These are phyloP conservation scores for Amphipoea lucens DNA, from an alignment of 2,888 invertebrate genomes.

Conservation along the genomic window DNA sequence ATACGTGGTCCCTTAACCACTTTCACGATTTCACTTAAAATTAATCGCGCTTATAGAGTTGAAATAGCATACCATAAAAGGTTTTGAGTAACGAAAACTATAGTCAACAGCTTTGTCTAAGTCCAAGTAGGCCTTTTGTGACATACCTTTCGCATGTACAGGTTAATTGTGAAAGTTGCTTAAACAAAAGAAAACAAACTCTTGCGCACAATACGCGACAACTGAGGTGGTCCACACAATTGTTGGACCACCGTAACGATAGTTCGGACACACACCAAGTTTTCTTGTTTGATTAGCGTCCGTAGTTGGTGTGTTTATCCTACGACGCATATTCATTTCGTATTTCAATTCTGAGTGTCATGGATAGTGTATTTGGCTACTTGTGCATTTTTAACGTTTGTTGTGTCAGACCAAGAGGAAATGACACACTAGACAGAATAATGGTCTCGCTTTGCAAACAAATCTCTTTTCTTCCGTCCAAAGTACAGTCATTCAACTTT, in stretches of 20 bases:
- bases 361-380: slow-evolving; percentile 58
- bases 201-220: slow-evolving; percentile 74
- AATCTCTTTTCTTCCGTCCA: not conserved
- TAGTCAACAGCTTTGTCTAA: slow-evolving; percentile 55
- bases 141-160: slow-evolving; percentile 73
- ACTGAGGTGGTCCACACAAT: slow-evolving; percentile 79
- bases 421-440: slow-evolving; percentile 7
- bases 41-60: slow-evolving; percentile 46
- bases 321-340: slow-evolving; percentile 72
- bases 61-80: slow-evolving; percentile 38
- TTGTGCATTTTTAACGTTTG: slow-evolving; percentile 44
- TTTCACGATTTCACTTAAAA: slow-evolving; percentile 54
- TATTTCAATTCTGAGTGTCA: slow-evolving; percentile 62
- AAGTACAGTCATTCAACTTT: not conserved
- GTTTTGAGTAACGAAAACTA: slow-evolving; percentile 42
- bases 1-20: slow-evolving; percentile 33
- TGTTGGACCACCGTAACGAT: slow-evolving; percentile 79
- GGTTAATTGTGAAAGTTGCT: slow-evolving; percentile 87
- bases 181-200: slow-evolving; percentile 80
- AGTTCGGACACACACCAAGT: slow-evolving; percentile 78
- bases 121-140: slow-evolving; percentile 53
- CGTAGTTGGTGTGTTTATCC: slow-evolving; percentile 77
- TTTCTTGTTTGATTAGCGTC: slow-evolving; percentile 82
- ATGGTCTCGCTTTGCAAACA: slow-evolving; percentile 21
- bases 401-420: slow-evolving; percentile 21